A percentile compares a stretch with the other conserved stretches of the same genome.
Evolutionary conservation across 2,797 vertebrate species (phyloP).

Genomic region (Spheniscus humboldti): DNA sequence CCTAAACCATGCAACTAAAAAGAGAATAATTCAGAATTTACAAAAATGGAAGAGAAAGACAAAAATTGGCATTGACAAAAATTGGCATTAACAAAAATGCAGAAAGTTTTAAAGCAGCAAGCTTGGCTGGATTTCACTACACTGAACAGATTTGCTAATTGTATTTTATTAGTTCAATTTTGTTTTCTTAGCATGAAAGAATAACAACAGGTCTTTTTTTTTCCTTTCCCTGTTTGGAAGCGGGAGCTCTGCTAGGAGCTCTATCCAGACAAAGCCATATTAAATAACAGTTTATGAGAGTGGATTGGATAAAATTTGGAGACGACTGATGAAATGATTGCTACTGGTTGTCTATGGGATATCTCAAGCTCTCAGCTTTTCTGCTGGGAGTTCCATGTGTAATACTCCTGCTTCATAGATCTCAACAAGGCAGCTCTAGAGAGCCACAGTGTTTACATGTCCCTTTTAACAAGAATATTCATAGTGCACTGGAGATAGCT

Average conservation of each 20-base stretch:
- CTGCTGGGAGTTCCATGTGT: conserved; percentile 19
- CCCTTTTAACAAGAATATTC: not conserved
- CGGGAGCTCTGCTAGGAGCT: conserved; percentile 37
- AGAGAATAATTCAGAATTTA: not conserved
- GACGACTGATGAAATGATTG: conserved; percentile 59
- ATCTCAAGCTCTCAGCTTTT: conserved; percentile 52
- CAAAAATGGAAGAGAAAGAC: not conserved
- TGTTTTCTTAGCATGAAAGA: conserved; percentile 50
- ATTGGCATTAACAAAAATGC: not conserved
- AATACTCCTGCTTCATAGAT: not conserved
- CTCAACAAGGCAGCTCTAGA: not conserved
- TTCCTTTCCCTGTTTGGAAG: conserved; percentile 8
- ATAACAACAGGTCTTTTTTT: conserved; percentile 9
- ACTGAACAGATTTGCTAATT: conserved; percentile 54
- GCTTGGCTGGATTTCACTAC: conserved; percentile 1
- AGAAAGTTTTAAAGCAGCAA: not conserved
- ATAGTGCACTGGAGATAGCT: not conserved
- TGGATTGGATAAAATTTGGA: conserved; percentile 57
- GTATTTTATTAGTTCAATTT: conserved; percentile 54
- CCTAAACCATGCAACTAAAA: not conserved
- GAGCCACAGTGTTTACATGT: not conserved
- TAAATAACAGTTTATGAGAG: conserved; percentile 55
- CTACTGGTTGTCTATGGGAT: conserved; percentile 48
- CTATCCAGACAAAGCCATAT: conserved; percentile 50
- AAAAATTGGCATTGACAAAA: not conserved